Evolutionary conservation across 2,797 vertebrate genomes (phyloP).

Genomic region (Poeciliopsis paucimaculata): DNA sequence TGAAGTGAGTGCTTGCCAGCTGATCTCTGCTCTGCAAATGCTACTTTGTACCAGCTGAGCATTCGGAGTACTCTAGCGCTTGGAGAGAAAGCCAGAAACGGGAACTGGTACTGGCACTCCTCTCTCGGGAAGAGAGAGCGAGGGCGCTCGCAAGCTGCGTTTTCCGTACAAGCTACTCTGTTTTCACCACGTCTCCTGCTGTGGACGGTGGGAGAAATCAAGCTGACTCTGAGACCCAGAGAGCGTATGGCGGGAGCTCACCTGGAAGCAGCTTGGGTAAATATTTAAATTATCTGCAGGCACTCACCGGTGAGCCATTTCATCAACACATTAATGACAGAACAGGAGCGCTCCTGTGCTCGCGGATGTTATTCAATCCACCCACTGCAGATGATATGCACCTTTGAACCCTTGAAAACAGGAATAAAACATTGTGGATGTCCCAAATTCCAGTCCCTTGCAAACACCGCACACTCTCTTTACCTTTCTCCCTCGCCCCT

Average conservation of each 20-base stretch:
- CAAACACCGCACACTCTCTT: neutral
- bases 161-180: constrained; percentile 38
- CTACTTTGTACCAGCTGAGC: constrained; percentile 67
- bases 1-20: constrained; percentile 43
- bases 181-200: constrained; percentile 54
- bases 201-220: constrained; percentile 33
- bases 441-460: constrained; percentile 1
- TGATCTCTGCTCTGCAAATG: constrained; percentile 37
- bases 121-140: constrained; percentile 42
- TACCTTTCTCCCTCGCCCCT: neutral
- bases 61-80: constrained; percentile 65
- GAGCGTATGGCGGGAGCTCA: constrained; percentile 1
- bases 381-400: neutral
- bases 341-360: neutral
- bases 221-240: constrained; percentile 28
- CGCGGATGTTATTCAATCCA: neutral
- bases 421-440: neutral
- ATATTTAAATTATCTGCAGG: constrained; percentile 43
- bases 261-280: constrained; percentile 20
- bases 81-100: constrained; percentile 50
- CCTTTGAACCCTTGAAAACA: constrained; percentile 20
- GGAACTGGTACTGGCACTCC: constrained; percentile 26
- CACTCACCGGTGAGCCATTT: constrained; percentile 24
- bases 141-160: constrained; percentile 45
- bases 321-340: constrained; percentile 29